A percentile compares a stretch with the other conserved stretches of the same genome.
Evolutionary conservation across 2,797 vertebrate genomes (phyloP).

Genomic region (Gadopsis bispinosus): DNA sequence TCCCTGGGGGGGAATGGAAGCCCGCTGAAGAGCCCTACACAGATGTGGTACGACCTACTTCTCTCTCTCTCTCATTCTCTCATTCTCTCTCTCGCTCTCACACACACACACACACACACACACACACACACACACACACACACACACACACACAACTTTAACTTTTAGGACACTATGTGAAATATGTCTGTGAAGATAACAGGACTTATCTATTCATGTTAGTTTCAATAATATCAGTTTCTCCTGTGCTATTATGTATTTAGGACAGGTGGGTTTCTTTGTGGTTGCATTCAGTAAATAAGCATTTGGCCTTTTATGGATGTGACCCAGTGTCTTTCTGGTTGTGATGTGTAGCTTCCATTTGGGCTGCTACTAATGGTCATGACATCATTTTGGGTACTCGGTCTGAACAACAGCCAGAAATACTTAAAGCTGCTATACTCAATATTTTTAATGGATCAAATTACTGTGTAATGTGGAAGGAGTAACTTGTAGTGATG

Average conservation of each 20-base stretch:
- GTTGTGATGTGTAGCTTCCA: conserved; percentile 1
- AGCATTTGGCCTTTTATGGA: background rate
- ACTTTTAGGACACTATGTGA: conserved; percentile 25
- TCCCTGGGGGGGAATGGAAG: conserved; percentile 95
- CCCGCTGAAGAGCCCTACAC: conserved; percentile 89
- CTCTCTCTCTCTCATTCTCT: background rate
- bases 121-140: background rate
- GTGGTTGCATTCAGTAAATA: conserved; percentile 1
- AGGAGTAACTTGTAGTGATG: background rate
- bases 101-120: conserved; percentile 1
- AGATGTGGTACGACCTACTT: conserved; percentile 87
- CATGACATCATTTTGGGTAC: background rate
- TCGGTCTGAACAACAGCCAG: background rate
- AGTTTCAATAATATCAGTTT: conserved; percentile 27
- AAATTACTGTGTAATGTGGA: too few species aligned
- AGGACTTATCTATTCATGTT: conserved; percentile 12
- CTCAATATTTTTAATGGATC: background rate
- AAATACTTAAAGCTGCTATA: background rate
- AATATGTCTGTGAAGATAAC: conserved; percentile 41
- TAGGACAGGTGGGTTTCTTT: background rate
- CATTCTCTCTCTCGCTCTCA: too few species aligned
- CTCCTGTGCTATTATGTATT: conserved; percentile 13
- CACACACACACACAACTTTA: conserved; percentile 1
- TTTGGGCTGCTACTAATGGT: background rate
- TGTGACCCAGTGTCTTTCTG: background rate